These are phyloP conservation scores for Rhopilema esculentum DNA, from an alignment of 30 jellyfish, hydroid and myxozoan genomes.

Conservation along the genomic window DNA sequence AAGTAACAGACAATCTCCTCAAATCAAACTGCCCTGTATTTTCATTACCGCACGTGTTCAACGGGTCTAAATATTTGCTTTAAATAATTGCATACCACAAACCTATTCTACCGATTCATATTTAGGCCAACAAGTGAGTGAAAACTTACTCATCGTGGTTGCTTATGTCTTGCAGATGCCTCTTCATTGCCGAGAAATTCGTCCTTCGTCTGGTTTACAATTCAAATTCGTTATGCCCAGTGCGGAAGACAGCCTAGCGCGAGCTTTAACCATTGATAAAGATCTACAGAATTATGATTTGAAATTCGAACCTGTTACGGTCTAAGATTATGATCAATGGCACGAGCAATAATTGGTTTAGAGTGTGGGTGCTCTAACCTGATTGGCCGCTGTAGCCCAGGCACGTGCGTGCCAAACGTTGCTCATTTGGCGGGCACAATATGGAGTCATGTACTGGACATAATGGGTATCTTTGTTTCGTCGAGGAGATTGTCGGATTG, in stretches of 20 bases:
- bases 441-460: too few species aligned
- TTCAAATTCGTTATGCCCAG: neutral
- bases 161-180: conserved; percentile 34
- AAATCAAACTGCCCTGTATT: neutral
- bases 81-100: neutral
- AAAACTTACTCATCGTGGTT: conserved; percentile 10
- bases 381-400: neutral
- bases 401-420: conserved; percentile 16
- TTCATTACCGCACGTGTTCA: neutral
- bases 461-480: too few species aligned
- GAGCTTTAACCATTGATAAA: neutral
- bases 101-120: neutral
- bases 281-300: neutral
- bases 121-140: neutral
- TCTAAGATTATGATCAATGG: neutral
- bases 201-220: neutral
- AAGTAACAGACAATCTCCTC: too few species aligned
- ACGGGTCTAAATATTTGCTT: neutral
- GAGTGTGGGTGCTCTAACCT: neutral
- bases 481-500: too few species aligned
- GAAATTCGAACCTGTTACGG: conserved; percentile 2
- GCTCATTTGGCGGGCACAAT: conserved; percentile 39
- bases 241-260: neutral
- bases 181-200: conserved; percentile 7
- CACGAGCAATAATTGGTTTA: conserved; percentile 29